These are phyloP conservation scores for Pantelozetes paolii DNA, from an alignment of 2,888 invertebrate genomes.

Conservation along the genomic window DNA sequence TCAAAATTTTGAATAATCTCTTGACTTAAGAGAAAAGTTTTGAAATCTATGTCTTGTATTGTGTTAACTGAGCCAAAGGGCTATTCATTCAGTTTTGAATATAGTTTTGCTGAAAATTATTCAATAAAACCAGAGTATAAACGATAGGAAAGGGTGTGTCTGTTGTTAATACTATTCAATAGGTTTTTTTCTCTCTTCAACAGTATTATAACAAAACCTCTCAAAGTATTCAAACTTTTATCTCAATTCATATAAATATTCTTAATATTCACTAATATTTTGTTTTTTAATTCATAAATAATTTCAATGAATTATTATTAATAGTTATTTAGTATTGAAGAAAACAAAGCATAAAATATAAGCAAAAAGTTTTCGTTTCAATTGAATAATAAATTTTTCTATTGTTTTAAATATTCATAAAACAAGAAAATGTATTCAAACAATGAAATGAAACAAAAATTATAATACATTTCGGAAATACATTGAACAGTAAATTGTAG, in stretches of 20 bases:
- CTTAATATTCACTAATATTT: background rate
- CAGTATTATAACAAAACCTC: no score
- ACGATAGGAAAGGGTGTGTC: slow-evolving; percentile 13
- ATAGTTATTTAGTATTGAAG: background rate
- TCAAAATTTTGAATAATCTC: background rate
- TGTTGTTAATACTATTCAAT: slow-evolving; percentile 14
- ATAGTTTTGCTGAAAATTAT: background rate
- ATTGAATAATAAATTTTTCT: background rate
- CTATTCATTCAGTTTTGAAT: background rate
- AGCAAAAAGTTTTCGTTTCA: background rate
- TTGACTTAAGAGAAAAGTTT: background rate
- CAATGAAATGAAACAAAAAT: no score
- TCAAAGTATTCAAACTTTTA: background rate
- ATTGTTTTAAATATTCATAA: background rate
- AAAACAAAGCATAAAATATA: background rate
- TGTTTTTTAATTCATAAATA: background rate
- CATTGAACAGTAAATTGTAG: no score
- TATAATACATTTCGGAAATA: no score
- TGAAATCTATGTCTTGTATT: background rate
- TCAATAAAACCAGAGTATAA: background rate
- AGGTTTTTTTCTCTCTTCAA: background rate
- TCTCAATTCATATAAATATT: background rate
- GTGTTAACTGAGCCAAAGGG: background rate
- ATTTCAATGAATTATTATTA: slow-evolving; percentile 7
- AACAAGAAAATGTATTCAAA: no score